Base-by-base conservation (phyloP, 1,140 invertebrate species). In the Oscheius sp. region DNA sequence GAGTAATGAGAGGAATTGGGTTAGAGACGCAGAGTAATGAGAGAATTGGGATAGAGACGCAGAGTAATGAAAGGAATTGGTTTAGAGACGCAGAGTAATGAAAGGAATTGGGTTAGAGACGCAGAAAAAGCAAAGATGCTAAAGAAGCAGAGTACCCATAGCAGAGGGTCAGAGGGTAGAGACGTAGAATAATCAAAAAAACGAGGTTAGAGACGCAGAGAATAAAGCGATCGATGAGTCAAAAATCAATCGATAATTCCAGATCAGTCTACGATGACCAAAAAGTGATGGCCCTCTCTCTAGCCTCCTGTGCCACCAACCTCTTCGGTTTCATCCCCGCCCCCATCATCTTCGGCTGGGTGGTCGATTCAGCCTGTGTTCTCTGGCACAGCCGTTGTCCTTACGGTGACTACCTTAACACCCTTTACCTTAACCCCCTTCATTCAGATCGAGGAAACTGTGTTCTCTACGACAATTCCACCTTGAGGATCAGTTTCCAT, bases 371-470 rank as follows among this genome's bases (percentile, higher is more conserved):
- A 1, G 34, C 38, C 28, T 73, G 70, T 28, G 62, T 65, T 65
- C 31, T 73, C 0, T 73, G 70, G 70, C 46, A 73, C 34, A 15
- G 61, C 7, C 61, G 42, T 38, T 73, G 70, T 55, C 31, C 52
- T 0, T 34, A 64, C 32, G 70, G 70, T 73, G 55, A 70, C 7
- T 45, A 7, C 31, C 13, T n/a, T 65, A 3, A 18, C 23, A 18
- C 18, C 46, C 34, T 52, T n/a, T 23, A 13, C 45, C 32, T 32
- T 10, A n/a, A 2, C 45, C 20, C 10, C 18, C 26, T 52, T 55
- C 46, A 65, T 32, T 63, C 70, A 73, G 70, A 63, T 29, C 70
- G 45, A 1, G 70, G 70, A 35, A 73, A 73, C 29, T 73, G 70
- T 31, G 70, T 73, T 0, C 13, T 73, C 23, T 73, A 73, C 23